phyloP scores from a whole-genome alignment of 2,888 invertebrate species.

The Sarcophaga variegata region DNA sequence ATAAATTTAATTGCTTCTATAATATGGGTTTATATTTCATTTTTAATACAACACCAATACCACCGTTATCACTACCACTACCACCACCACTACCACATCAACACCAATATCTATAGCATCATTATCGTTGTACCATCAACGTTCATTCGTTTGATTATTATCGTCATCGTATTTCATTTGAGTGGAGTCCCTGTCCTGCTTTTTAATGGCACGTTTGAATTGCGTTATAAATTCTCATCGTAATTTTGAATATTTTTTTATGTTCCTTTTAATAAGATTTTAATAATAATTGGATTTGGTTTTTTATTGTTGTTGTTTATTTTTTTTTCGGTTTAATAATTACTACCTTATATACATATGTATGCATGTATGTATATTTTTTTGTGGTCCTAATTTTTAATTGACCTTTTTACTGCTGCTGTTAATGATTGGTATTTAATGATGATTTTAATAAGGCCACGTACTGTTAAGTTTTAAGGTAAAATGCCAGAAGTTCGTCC shows the following conservation, averaged over 20 bases:
- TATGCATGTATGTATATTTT: too few relatives aligned
- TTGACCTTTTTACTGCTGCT: neutral
- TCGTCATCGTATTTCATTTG: constrained; percentile 31
- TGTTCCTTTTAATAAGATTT: constrained; percentile 3
- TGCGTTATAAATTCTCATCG: constrained; percentile 13
- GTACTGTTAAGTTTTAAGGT: too few relatives aligned
- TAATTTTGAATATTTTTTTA: constrained; percentile 19
- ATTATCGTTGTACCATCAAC: constrained; percentile 9
- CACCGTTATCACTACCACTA: neutral
- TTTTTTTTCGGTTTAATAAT: neutral
- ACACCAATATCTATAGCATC: neutral
- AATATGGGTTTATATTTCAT: constrained; percentile 37
- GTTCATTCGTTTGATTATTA: neutral
- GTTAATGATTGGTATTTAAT: constrained; percentile 29
- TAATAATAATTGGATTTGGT: constrained; percentile 44
- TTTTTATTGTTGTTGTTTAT: constrained; percentile 15
- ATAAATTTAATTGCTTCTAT: constrained; percentile 60
- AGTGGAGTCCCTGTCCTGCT: neutral
- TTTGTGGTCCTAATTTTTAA: neutral
- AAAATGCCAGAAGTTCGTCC: too few relatives aligned
- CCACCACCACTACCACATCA: neutral
- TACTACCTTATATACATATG: too few relatives aligned
- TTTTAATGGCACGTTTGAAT: constrained; percentile 20
- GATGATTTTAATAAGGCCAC: neutral
- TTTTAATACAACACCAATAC: constrained; percentile 10